A percentile compares a stretch with the other conserved stretches of the same genome.
Conservation (phyloP, 2,888 invertebrate species). For the Amblyteles armatorius region DNA sequence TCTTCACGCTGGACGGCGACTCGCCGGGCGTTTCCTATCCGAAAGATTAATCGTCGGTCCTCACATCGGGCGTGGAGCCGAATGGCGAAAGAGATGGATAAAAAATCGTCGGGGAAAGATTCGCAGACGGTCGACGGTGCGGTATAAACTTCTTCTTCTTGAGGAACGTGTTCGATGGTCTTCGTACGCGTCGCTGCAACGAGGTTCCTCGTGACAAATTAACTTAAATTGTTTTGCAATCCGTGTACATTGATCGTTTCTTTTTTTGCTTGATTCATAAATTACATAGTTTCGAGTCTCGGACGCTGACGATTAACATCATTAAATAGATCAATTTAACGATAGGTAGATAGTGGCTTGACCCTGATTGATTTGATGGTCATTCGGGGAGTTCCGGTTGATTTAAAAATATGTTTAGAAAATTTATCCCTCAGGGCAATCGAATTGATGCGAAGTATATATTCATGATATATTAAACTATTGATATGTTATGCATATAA, state of each 20-base stretch:
- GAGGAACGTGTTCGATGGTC: background rate
- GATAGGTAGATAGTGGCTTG: too few species aligned
- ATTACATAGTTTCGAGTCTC: background rate
- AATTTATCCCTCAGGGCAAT: background rate
- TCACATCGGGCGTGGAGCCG: background rate
- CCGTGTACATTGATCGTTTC: background rate
- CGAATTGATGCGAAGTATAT: too few species aligned
- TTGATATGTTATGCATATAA: too few species aligned
- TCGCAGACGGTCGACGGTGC: background rate
- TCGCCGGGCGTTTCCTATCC: constrained; percentile 32
- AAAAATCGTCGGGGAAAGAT: constrained; percentile 16
- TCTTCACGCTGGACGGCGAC: constrained; percentile 51
- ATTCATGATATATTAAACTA: too few species aligned
- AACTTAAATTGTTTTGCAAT: background rate
- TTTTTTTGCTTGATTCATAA: background rate
- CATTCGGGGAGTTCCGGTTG: background rate
- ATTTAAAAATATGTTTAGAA: background rate
- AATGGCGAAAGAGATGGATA: background rate
- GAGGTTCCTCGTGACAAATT: background rate
- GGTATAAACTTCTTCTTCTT: background rate
- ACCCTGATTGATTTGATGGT: background rate
- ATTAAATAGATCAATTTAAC: background rate
- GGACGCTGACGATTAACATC: background rate
- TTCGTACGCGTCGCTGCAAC: background rate
- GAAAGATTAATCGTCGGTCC: constrained; percentile 46